A percentile compares a stretch with the other conserved stretches of the same genome.
phyloP scores from a whole-genome alignment of 2,797 vertebrate genomes.

The Ctenopoma multispine region DNA sequence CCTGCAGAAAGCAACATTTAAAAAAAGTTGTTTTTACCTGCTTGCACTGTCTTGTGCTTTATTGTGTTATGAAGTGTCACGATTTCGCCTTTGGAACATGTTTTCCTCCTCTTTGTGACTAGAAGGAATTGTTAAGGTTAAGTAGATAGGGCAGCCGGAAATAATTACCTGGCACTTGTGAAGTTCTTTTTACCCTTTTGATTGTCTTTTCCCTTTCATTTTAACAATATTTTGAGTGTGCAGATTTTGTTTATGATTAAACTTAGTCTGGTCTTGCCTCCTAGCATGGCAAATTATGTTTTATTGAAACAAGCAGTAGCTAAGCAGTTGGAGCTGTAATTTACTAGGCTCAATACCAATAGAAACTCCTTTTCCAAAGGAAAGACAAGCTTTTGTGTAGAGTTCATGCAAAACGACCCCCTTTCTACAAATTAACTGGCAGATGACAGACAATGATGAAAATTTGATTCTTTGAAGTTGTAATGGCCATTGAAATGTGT shows the following conservation, averaged over 20 bases:
- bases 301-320: conserved; percentile 83
- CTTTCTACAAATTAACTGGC: conserved; percentile 93
- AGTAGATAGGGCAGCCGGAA: conserved; percentile 92
- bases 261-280: conserved; percentile 85
- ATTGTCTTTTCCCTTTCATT: conserved; percentile 72
- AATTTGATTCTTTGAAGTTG: conserved; percentile 99
- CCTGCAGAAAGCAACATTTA: conserved; percentile 18
- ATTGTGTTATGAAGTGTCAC: conserved; percentile 71
- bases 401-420: conserved; percentile 88
- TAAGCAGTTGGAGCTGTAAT: conserved; percentile 86
- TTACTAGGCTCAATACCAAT: conserved; percentile 87
- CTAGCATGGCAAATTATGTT: conserved; percentile 78
- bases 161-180: conserved; percentile 89
- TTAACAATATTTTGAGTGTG: conserved; percentile 71
- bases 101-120: conserved; percentile 82
- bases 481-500: conserved; percentile 99
- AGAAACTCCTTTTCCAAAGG: conserved; percentile 65
- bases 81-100: conserved; percentile 72
- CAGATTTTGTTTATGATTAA: conserved; percentile 84
- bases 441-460: conserved; percentile 98
- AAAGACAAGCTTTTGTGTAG: conserved; percentile 90
- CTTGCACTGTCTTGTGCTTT: conserved; percentile 58
- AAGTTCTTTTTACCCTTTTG: conserved; percentile 76
- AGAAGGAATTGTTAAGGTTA: conserved; percentile 91
- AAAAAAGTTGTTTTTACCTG: conserved; percentile 33